Evolutionary conservation across 2,113 vertebrate species (phyloP).

Genomic region (Lanius ludovicianus): DNA sequence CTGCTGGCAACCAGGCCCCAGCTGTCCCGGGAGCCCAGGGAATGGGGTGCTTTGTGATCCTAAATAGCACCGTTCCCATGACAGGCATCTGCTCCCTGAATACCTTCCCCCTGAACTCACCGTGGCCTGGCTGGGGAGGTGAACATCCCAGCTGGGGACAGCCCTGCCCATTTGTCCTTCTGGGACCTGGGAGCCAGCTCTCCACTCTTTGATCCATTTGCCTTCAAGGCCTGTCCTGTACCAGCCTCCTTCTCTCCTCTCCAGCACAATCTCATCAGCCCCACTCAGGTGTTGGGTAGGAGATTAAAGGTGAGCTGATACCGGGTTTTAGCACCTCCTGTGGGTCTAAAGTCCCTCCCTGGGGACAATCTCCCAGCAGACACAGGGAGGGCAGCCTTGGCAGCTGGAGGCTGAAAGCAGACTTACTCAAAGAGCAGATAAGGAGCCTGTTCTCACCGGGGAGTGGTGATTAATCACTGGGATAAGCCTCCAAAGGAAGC

Average conservation of each 20-base stretch:
- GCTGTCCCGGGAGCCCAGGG: neutral
- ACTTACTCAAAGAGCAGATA: neutral
- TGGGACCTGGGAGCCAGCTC: neutral
- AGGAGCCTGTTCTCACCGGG: neutral
- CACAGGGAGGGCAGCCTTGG: neutral
- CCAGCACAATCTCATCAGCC: neutral
- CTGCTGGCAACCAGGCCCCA: neutral
- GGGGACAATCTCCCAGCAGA: neutral
- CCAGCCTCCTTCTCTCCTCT: neutral
- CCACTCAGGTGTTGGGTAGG: neutral
- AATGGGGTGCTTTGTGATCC: neutral
- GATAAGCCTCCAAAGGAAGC: neutral
- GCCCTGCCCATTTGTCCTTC: neutral
- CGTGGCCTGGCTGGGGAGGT: neutral
- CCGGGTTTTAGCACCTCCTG: rapidly evolving
- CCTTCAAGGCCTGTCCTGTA: neutral
- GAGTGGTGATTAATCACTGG: neutral
- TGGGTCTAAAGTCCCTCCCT: neutral
- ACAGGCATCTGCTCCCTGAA: neutral
- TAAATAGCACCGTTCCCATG: neutral
- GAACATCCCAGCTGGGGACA: neutral
- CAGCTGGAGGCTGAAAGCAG: neutral
- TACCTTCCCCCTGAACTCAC: conserved; percentile 41
- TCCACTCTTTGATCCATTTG: neutral
- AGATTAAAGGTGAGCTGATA: neutral